A percentile compares a stretch with the other conserved stretches of the same genome.
These are phyloP conservation scores for Paratrypauchen microcephalus DNA, from an alignment of 2,797 vertebrate genomes.

Conservation along the genomic window DNA sequence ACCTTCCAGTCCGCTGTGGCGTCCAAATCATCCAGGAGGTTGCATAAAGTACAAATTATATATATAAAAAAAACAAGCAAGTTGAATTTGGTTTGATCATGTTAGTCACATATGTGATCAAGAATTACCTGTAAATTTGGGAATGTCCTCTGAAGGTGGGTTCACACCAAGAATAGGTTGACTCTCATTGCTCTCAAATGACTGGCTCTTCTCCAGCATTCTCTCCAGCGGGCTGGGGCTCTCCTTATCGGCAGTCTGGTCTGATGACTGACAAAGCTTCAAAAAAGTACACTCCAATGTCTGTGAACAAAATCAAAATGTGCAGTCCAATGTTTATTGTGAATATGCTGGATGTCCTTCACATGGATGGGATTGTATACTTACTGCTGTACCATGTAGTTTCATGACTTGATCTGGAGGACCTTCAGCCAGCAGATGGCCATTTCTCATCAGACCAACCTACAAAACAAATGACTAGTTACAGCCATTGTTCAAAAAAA, in stretches of 20 bases:
- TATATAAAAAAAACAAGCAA: background rate
- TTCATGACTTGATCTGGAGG: conserved; percentile 77
- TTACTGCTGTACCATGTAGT: conserved; percentile 73
- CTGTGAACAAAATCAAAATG: conserved; percentile 41
- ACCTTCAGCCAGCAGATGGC: conserved; percentile 76
- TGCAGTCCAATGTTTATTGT: background rate
- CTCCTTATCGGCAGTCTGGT: conserved; percentile 55
- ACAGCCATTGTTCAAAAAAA: background rate
- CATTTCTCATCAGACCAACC: conserved; percentile 83
- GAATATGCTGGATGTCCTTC: background rate
- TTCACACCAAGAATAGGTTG: conserved; percentile 62
- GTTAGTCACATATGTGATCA: background rate
- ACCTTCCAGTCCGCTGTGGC: conserved; percentile 76
- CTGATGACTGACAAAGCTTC: conserved; percentile 77
- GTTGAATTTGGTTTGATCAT: background rate
- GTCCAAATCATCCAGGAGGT: conserved; percentile 9
- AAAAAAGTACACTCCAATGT: conserved; percentile 82
- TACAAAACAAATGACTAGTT: conserved; percentile 26
- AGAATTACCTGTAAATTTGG: conserved; percentile 64
- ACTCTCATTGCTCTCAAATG: conserved; percentile 71
- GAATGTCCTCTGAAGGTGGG: conserved; percentile 36
- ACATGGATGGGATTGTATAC: conserved; percentile 33
- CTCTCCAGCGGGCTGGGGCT: conserved; percentile 39
- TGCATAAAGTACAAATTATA: background rate
- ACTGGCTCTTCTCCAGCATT: conserved; percentile 57